phyloP scores from a whole-genome alignment of 30 jellyfish, hydroid and myxozoan genomes.

The Pelagia noctiluca region DNA sequence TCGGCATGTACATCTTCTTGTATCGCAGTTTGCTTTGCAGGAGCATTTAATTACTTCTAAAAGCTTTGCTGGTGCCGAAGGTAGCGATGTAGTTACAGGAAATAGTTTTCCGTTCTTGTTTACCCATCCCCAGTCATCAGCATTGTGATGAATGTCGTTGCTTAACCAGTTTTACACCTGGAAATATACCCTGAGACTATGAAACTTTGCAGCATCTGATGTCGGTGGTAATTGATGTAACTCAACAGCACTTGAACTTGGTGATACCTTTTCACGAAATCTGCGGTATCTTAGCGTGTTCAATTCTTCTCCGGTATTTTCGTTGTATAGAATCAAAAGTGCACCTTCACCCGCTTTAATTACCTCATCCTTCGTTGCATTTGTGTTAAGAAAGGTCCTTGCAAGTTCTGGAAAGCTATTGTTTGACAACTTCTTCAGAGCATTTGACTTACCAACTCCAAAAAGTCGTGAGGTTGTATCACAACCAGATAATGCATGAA shows the following conservation, averaged over 20 bases:
- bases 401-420: no score
- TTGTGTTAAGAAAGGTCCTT: no score
- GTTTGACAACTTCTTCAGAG: no score
- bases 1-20: slow-evolving; percentile 36
- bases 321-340: slow-evolving; percentile 27
- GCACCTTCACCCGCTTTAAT: slow-evolving; percentile 54
- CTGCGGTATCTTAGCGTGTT: no score
- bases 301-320: no score
- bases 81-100: slow-evolving; percentile 26
- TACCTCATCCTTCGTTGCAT: no score
- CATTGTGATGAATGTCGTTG: slow-evolving; percentile 18
- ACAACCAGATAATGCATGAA: slow-evolving; percentile 57
- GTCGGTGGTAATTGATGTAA: no score
- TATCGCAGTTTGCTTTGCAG: slow-evolving; percentile 45
- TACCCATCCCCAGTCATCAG: slow-evolving; percentile 62
- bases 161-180: slow-evolving; percentile 41
- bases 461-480: slow-evolving; percentile 45
- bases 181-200: no score
- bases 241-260: slow-evolving; percentile 25
- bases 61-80: slow-evolving; percentile 44
- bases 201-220: no score
- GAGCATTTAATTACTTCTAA: slow-evolving; percentile 23
- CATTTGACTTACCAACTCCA: no score
- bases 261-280: slow-evolving; percentile 32
- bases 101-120: slow-evolving; percentile 10